Percentiles rank a stretch among this genome's conserved stretches.
These are phyloP conservation scores for Symphodus melops DNA, from an alignment of 2,113 vertebrate species.

Conservation along the genomic window DNA sequence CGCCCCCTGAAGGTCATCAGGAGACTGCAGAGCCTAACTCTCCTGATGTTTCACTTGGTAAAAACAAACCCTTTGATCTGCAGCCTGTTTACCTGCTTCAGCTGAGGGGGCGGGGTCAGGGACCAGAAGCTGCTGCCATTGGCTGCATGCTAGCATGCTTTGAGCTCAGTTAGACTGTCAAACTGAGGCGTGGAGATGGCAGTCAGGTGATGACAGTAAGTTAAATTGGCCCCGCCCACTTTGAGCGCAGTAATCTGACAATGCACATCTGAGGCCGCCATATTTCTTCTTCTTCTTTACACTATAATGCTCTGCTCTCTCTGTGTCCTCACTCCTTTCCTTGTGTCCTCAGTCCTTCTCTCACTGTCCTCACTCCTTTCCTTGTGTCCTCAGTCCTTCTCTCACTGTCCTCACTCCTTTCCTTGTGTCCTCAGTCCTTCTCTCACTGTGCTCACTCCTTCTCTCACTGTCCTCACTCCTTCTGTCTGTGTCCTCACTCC, in stretches of 20 bases:
- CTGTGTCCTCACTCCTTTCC: not conserved
- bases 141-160: constrained; percentile 79
- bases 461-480: not conserved
- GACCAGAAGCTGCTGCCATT: constrained; percentile 57
- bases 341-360: too few relatives aligned
- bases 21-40: constrained; percentile 68
- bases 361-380: too few relatives aligned
- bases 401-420: too few relatives aligned
- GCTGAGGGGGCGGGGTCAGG: constrained; percentile 44
- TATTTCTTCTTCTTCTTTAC: not conserved
- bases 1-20: constrained; percentile 62
- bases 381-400: too few relatives aligned
- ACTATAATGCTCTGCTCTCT: not conserved
- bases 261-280: not conserved
- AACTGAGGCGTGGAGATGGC: constrained; percentile 37
- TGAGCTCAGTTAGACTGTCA: constrained; percentile 55
- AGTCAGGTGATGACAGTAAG: constrained; percentile 56
- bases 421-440: too few relatives aligned
- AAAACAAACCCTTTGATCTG: constrained; percentile 48
- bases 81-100: constrained; percentile 64
- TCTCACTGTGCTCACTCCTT: too few relatives aligned
- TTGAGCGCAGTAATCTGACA: not conserved
- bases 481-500: not conserved
- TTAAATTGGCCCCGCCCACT: constrained; percentile 30
- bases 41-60: constrained; percentile 70